Base-by-base conservation (phyloP, 2,797 vertebrate species). In the Rousettus madagascariensis region DNA sequence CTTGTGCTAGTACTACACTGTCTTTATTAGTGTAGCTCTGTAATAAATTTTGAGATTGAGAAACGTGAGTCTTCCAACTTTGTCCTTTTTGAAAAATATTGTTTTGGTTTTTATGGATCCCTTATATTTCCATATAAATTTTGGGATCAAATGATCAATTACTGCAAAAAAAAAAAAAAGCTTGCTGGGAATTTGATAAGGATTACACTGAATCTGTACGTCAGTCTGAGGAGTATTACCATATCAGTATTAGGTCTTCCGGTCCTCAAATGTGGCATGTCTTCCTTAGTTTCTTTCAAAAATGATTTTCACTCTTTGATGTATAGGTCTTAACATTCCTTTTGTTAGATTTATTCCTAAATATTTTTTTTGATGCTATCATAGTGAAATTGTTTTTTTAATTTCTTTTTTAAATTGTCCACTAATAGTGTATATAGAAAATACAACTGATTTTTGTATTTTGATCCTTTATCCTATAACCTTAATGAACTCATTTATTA, bases 111-210 rank as follows among this genome's bases (percentile, higher is more conserved):
- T 59, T 71, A 30, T 85, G 13, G 66, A 20, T 51, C 61, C 9
- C 65, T 87, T 92, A 78, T 9, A 86, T 90, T 55, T 86, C 22
- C 51, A 51, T 59, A 19, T 88, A 87, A 65, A 80, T 80, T 91
- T 94, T 86, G 87, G 46, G 72, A 63, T 55, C 30, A 86, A n/a
- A 49, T 51, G 77, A 38, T 65, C 79, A 83, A n/a, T 79, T 59
- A 69, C 43, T 55, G 49, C 46, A 43, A 66, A 33, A 13, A 28
- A 66, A 17, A 20, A 41, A 46, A 59, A n/a, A 61, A 69, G 8
- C 28, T 33, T 53, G 12, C 86, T 61, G 30, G 55, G 43, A 71
- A 24, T 55, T 94, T 72, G 36, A 55, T 82, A 46, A 80, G 3
- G 51, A 78, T 92, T 66, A 19, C 75, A 16, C 36, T 87, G 36